Evolutionary conservation across 2,888 invertebrate species (phyloP), one percentile per base, ranked within the genome.

Genomic region (Cremastinae sp.): DNA sequence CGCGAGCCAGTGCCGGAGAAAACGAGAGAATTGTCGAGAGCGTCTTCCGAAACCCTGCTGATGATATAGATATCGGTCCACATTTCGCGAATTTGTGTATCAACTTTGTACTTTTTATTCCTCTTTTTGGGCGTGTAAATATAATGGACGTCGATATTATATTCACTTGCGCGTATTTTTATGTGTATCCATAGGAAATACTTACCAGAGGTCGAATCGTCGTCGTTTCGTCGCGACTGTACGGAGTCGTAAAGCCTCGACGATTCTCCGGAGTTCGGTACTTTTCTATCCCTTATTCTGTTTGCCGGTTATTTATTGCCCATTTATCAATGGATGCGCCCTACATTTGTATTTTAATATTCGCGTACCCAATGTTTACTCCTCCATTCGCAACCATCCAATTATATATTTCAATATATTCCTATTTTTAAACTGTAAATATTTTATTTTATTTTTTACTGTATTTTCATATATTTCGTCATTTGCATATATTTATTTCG

Each of bases 211-310:
- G 36, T 51, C 51, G 58, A 54, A 47, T 61, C 28, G 66, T 74
- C 54, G 75, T 75, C 75, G 70, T 71, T 75, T 62, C 75, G 75
- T 72, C 75, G 72, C 65, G 71, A 75, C 71, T 56, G n/a, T n/a
- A 41, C 20, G 38, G 43, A 56, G 71, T 75, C 75, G 66, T 75
- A 75, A 75, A 75, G 61, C 75, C 66, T 58, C 49, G 43, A 66
- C 41, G 71, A 65, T 20, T 18, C 56, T 45, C 45, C 45, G 14
- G 12, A 12, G 43, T 28, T 28, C 28, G 28, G 28, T 5, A 28
- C 28, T 36, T 16, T 51, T 65, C 56, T 28, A 18, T 38, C 36
- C 16, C 54, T 14, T 18, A 28, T 34, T 34, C 22, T 56, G 20
- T 56, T 28, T 62, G 14, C 28, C 62, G 28, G 16, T 18, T 38